phyloP scores from a whole-genome alignment of 2,888 invertebrate species.

The Anaspis maculata region DNA sequence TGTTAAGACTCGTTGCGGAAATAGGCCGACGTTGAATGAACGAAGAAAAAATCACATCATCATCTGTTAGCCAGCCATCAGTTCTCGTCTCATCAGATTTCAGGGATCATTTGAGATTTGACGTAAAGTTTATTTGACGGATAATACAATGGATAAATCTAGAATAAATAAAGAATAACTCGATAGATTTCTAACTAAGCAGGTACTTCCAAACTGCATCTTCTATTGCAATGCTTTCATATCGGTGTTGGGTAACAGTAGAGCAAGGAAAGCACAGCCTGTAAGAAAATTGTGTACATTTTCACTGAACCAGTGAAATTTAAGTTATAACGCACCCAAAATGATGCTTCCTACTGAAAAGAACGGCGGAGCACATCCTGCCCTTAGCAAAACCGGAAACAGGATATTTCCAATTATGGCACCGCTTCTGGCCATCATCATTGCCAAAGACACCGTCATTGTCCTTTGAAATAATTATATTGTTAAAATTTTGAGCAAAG shows the following conservation, averaged over 20 bases:
- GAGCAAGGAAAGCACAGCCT: constrained; percentile 19
- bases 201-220: too few relatives aligned
- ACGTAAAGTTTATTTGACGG: too few relatives aligned
- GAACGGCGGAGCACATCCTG: constrained; percentile 67
- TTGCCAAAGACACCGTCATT: constrained; percentile 60
- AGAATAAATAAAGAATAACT: too few relatives aligned
- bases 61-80: too few relatives aligned
- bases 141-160: too few relatives aligned
- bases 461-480: constrained; percentile 45
- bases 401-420: constrained; percentile 62
- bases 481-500: too few relatives aligned
- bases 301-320: not conserved
- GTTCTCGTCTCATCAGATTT: too few relatives aligned
- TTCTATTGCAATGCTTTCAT: constrained; percentile 18
- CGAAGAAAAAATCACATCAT: too few relatives aligned
- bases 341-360: constrained; percentile 56
- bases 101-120: too few relatives aligned
- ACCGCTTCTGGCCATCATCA: constrained; percentile 64
- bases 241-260: constrained; percentile 23
- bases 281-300: constrained; percentile 8
- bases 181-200: too few relatives aligned
- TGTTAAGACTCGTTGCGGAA: too few relatives aligned
- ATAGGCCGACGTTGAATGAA: too few relatives aligned
- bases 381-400: constrained; percentile 59
- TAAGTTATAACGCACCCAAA: constrained; percentile 43